These are phyloP conservation scores for Brenthis ino DNA, from an alignment of 2,888 invertebrate genomes.

Conservation along the genomic window DNA sequence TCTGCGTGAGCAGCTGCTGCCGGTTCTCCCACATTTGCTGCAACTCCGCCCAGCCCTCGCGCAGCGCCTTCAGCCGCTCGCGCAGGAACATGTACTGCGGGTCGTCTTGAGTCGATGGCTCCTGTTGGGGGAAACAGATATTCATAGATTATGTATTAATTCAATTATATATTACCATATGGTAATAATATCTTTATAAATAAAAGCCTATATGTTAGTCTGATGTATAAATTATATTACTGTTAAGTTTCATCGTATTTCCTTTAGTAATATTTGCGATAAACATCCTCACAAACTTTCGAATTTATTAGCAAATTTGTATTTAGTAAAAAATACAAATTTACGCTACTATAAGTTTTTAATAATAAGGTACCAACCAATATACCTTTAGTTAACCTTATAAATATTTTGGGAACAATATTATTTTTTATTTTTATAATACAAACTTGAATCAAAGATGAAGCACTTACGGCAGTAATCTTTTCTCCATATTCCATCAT, in stretches of 20 bases:
- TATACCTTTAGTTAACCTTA: too few species aligned
- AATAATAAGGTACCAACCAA: too few species aligned
- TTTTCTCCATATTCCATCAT: slow-evolving; percentile 99
- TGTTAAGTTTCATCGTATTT: too few species aligned
- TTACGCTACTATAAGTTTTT: neutral
- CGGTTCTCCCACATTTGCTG: slow-evolving; percentile 99
- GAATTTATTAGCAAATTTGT: neutral
- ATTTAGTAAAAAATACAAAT: neutral
- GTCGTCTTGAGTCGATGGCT: slow-evolving; percentile 94
- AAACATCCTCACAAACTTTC: neutral
- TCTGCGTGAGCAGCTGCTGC: slow-evolving; percentile 96
- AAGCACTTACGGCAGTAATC: slow-evolving; percentile 87
- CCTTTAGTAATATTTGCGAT: too few species aligned
- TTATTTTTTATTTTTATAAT: too few species aligned
- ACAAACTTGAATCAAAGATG: too few species aligned
- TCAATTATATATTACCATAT: neutral
- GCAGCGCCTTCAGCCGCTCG: slow-evolving; percentile 97
- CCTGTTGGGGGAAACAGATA: slow-evolving; percentile 57
- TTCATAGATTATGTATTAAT: neutral
- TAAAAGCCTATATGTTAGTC: too few species aligned
- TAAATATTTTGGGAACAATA: too few species aligned
- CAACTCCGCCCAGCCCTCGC: slow-evolving; percentile 99
- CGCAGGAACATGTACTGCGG: slow-evolving; percentile 99
- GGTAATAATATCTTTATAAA: too few species aligned
- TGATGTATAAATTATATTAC: too few species aligned